A percentile compares a stretch with the other conserved stretches of the same genome.
phyloP scores from a whole-genome alignment of 2,797 vertebrate species.

The Paratrypauchen microcephalus region DNA sequence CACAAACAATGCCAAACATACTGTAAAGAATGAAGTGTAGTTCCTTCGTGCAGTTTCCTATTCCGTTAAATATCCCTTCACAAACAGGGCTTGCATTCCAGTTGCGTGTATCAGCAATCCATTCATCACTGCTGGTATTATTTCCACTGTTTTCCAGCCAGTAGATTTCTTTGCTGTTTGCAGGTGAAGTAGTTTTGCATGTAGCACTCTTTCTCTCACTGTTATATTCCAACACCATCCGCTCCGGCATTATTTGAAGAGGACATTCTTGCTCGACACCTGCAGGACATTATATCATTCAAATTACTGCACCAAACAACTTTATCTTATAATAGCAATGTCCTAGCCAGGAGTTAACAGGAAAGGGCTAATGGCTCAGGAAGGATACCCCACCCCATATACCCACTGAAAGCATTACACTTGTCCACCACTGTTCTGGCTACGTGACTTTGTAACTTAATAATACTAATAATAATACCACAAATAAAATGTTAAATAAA shows the following conservation, averaged over 20 bases:
- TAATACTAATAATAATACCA: neutral
- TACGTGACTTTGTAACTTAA: neutral
- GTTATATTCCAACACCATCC: constrained; percentile 55
- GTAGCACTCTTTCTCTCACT: fast-evolving
- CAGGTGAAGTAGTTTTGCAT: neutral
- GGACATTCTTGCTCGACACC: constrained; percentile 54
- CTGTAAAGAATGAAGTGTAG: constrained; percentile 63
- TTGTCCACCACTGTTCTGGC: constrained; percentile 37
- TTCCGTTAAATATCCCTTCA: constrained; percentile 1
- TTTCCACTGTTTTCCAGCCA: constrained; percentile 27
- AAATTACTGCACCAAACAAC: neutral
- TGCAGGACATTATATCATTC: constrained; percentile 37
- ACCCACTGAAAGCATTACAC: constrained; percentile 19
- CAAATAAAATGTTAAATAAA: neutral
- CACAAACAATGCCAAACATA: constrained; percentile 40
- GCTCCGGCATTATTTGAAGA: constrained; percentile 47
- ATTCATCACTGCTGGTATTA: fast-evolving
- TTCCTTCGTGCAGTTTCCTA: constrained; percentile 24
- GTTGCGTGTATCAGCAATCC: constrained; percentile 9
- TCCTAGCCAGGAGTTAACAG: constrained; percentile 31
- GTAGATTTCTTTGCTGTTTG: constrained; percentile 3
- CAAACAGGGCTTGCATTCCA: constrained; percentile 54
- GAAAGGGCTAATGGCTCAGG: constrained; percentile 53
- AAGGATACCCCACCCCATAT: constrained; percentile 56
- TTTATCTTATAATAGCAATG: constrained; percentile 28